Evolutionary conservation across 2,797 vertebrate species (phyloP), one percentile per base, ranked within the genome.

Genomic region (Sebastes glaucus): DNA sequence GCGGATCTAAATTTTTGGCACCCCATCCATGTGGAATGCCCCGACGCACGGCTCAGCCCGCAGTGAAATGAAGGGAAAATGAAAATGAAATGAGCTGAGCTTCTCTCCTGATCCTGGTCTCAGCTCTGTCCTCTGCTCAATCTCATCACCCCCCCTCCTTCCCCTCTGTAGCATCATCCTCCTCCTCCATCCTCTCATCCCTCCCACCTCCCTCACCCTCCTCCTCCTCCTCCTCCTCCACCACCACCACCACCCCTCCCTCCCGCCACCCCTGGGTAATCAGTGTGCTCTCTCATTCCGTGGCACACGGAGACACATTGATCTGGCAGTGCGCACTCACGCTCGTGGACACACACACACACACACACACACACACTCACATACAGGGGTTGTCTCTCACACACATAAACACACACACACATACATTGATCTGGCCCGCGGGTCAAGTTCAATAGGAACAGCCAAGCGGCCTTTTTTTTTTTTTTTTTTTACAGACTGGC

Each of bases 391-490:
- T 84, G 81, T 79, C 81, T 74, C 87, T 76, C 79, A 71, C 85
- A 77, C 89, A 86, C 82, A 86, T 69, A 61, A 61, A 81, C 57
- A 82, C 68, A 66, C 42, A 66, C 63, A 81, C 81, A 88, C 89
- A 89, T 77, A 80, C 95, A 96, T 96, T 95, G 95, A 96, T 96
- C 94, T 92, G 94, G 94, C 94, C 95, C 91, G 87, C 94, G 93
- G 95, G 95, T 96, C 95, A 96, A 96, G 94, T 96, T 95, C 95
- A 96, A 96, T 95, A 95, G 93, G 94, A 95, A 95, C 93, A 94
- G 91, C 92, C 89, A 93, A 92, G 92, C 88, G 69, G 84, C 83
- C 84, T 66, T 86, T 82, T 89, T 88, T 78, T 86, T 88, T 42
- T 46, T 92, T 88, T 91, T 91, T 88, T 87, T 92, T 83, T 71